These are phyloP conservation scores for Ruditapes philippinarum DNA, from an alignment of 1,140 invertebrate species.

Conservation along the genomic window DNA sequence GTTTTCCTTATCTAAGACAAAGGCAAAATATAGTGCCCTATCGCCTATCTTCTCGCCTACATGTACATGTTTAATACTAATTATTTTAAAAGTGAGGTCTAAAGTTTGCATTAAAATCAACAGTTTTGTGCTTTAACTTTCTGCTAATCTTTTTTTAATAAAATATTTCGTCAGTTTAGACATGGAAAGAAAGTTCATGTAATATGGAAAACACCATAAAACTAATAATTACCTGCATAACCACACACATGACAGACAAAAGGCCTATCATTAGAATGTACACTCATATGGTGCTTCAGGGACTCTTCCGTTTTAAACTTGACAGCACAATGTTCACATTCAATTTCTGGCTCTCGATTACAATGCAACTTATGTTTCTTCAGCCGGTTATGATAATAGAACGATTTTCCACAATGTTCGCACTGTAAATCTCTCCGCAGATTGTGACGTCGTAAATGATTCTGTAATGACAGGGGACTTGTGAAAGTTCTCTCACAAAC, in stretches of 20 bases:
- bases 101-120: too few species aligned
- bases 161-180: too few species aligned
- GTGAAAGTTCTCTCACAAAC: constrained; percentile 8
- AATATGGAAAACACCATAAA: too few species aligned
- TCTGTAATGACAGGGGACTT: not conserved
- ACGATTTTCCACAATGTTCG: constrained; percentile 58
- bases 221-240: constrained; percentile 60
- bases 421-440: constrained; percentile 29
- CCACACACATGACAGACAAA: constrained; percentile 64
- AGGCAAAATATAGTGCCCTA: too few species aligned
- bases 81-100: too few species aligned
- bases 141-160: too few species aligned
- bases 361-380: constrained; percentile 37
- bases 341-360: not conserved
- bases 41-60: too few species aligned
- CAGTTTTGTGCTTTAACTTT: too few species aligned
- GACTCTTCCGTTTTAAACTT: constrained; percentile 44
- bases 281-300: constrained; percentile 26
- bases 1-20: too few species aligned
- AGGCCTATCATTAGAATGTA: constrained; percentile 33
- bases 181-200: too few species aligned
- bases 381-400: constrained; percentile 10
- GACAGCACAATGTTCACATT: constrained; percentile 33
- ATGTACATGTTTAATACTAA: too few species aligned
- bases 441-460: constrained; percentile 46